Percentiles rank a stretch among this genome's conserved stretches.
Conservation (phyloP, 2,888 invertebrate genomes). For the Ephialtes manifestator region DNA sequence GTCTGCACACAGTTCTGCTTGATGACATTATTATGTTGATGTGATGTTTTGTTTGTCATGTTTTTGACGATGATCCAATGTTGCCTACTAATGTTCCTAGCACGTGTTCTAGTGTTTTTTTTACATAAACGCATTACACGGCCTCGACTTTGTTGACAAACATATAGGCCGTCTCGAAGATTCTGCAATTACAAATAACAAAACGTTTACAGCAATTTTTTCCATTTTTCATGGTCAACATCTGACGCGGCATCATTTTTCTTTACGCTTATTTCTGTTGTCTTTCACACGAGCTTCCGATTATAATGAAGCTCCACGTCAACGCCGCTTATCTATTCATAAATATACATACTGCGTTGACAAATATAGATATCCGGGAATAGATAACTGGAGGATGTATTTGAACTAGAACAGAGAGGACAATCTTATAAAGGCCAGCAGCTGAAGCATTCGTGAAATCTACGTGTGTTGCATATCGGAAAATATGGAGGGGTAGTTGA, state of each 20-base stretch:
- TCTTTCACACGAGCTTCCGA: conserved; percentile 12
- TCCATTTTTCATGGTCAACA: conserved; percentile 21
- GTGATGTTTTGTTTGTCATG: not conserved
- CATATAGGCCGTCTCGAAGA: not conserved
- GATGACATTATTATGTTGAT: not conserved
- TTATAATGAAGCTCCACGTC: not conserved
- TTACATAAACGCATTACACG: not conserved
- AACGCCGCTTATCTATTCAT: conserved; percentile 55
- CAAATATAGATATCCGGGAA: conserved; percentile 58
- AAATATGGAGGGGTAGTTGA: not conserved
- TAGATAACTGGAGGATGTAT: conserved; percentile 58
- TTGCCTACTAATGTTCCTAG: not conserved
- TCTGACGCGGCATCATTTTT: not conserved
- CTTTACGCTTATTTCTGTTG: conserved; percentile 26
- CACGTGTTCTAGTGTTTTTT: not conserved
- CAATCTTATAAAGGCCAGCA: conserved; percentile 11
- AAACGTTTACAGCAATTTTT: not conserved
- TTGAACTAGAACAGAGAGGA: conserved; percentile 45
- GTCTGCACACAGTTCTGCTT: no score
- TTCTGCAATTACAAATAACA: not conserved
- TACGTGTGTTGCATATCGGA: not conserved
- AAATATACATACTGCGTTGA: conserved; percentile 57
- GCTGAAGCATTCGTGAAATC: not conserved
- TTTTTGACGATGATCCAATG: not conserved
- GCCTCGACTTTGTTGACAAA: conserved; percentile 16